phyloP scores from a whole-genome alignment of 1,140 invertebrate genomes.

The Brachionus sp. region DNA sequence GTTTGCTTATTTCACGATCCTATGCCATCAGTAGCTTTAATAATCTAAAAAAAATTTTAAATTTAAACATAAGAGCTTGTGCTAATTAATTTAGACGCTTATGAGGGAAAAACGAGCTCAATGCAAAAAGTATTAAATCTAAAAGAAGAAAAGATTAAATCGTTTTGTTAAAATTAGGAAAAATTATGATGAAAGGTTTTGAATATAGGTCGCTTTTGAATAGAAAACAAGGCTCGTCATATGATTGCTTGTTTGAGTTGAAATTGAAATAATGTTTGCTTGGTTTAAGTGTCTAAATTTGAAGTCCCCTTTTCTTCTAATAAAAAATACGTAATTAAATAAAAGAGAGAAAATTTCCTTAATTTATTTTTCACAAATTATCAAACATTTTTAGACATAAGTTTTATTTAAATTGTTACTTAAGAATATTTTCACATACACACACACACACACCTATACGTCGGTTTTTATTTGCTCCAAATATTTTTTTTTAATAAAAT shows the following conservation, averaged over 20 bases:
- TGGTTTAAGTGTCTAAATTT: not conserved
- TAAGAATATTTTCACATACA: too few species aligned
- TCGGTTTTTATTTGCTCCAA: not conserved
- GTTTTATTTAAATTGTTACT: too few species aligned
- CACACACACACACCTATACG: not conserved
- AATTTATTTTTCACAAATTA: not conserved
- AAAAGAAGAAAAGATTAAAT: not conserved
- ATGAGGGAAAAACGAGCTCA: not conserved
- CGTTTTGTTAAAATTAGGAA: not conserved
- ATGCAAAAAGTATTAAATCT: not conserved
- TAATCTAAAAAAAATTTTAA: not conserved
- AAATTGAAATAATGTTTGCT: not conserved
- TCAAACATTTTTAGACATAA: too few species aligned
- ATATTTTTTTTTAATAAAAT: not conserved
- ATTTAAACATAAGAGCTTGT: not conserved
- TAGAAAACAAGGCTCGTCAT: not conserved
- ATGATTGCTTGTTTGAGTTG: not conserved
- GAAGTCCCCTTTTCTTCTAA: not conserved
- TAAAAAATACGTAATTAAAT: not conserved
- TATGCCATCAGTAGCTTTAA: not conserved
- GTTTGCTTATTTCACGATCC: not conserved
- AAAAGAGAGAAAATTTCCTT: not conserved
- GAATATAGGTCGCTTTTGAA: not conserved
- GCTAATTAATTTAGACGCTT: not conserved
- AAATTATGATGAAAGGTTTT: conserved; percentile 17